Conservation (phyloP, 2,797 vertebrate genomes). For the Pygocentrus nattereri region DNA sequence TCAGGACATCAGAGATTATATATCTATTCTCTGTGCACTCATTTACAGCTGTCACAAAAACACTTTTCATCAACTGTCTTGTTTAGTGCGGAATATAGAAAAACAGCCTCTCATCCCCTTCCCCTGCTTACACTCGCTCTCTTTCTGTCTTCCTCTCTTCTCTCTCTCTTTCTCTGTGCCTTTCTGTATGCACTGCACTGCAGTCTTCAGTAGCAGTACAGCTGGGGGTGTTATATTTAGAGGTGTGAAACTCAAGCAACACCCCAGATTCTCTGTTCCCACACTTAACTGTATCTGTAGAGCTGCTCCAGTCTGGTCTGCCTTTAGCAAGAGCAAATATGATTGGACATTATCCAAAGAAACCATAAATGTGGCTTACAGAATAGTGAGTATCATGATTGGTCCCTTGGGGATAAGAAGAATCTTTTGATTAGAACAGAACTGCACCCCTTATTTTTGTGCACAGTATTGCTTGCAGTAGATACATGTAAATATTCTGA, state of each 20-base stretch:
- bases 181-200: conserved; percentile 50
- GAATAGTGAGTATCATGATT: neutral
- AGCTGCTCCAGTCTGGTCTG: conserved; percentile 11
- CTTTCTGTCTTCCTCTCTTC: neutral
- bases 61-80: conserved; percentile 31
- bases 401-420: too few relatives aligned
- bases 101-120: neutral
- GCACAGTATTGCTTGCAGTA: neutral
- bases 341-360: conserved; percentile 30
- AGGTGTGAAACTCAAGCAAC: conserved; percentile 60
- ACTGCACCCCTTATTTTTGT: neutral
- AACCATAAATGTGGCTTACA: neutral
- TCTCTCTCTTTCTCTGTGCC: conserved; percentile 10
- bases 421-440: too few relatives aligned
- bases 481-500: neutral
- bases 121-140: conserved; percentile 17
- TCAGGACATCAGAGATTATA: conserved; percentile 47
- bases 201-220: conserved; percentile 56
- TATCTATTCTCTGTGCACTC: conserved; percentile 5
- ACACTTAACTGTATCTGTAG: conserved; percentile 45
- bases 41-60: conserved; percentile 53
- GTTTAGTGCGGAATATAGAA: conserved; percentile 25
- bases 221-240: conserved; percentile 62
- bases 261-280: conserved; percentile 50
- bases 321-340: conserved; percentile 25